Conservation (phyloP, 2,113 vertebrate genomes). For the Callithrix jacchus region DNA sequence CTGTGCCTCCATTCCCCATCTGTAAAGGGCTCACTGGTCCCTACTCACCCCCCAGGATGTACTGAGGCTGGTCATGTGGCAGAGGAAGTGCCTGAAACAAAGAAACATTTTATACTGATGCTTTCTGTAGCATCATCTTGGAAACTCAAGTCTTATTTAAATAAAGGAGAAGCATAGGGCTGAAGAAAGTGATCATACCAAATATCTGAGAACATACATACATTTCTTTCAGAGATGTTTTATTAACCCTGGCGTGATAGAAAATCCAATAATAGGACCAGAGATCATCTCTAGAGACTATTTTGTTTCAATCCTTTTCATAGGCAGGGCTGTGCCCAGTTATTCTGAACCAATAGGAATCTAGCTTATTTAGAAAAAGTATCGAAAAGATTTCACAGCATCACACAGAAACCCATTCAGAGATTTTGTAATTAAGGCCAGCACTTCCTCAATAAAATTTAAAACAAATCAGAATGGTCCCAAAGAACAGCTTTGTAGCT, state of each 20-base stretch:
- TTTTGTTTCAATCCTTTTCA: not conserved
- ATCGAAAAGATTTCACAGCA: not conserved
- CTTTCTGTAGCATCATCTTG: not conserved
- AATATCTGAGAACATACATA: not conserved
- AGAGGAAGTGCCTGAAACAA: not conserved
- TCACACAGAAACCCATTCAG: not conserved
- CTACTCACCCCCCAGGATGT: not conserved
- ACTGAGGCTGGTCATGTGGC: not conserved
- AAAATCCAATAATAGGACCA: not conserved
- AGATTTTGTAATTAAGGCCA: not conserved
- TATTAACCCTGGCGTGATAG: not conserved
- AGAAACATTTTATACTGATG: not conserved
- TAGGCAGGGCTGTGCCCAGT: not conserved
- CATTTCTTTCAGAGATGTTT: not conserved
- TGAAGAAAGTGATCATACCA: not conserved
- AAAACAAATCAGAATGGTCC: not conserved
- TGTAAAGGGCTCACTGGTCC: not conserved
- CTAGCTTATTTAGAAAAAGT: slow-evolving; percentile 6
- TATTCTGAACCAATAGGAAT: not conserved
- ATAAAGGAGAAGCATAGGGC: not conserved
- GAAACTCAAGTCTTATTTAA: not conserved
- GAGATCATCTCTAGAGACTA: not conserved
- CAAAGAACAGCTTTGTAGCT: not conserved
- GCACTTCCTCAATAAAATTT: not conserved
- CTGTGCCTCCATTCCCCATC: not conserved